A percentile compares a stretch with the other conserved stretches of the same genome.
Evolutionary conservation across 2,113 vertebrate genomes (phyloP).

Genomic region (Macquaria australasica): DNA sequence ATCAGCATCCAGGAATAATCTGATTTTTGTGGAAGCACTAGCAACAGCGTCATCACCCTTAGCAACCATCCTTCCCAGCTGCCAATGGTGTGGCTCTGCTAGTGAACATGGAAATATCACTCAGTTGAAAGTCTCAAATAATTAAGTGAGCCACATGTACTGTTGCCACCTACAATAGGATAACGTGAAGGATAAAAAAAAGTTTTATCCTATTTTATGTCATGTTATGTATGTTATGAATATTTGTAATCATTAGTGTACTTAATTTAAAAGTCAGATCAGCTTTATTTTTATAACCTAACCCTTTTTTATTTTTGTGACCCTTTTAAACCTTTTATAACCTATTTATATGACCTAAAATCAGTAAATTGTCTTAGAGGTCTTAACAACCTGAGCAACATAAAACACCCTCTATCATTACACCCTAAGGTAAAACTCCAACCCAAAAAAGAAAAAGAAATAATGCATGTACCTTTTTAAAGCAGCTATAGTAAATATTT

Average conservation of each 20-base stretch:
- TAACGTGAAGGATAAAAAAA: not conserved
- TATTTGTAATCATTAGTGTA: not conserved
- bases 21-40: slow-evolving; percentile 48
- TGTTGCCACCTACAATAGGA: no score
- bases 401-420: not conserved
- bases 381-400: not conserved
- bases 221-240: not conserved
- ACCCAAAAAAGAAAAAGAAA: not conserved
- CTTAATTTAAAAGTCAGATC: not conserved
- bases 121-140: not conserved
- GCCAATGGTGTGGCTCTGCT: slow-evolving; percentile 14
- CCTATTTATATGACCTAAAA: not conserved
- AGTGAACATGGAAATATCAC: slow-evolving; percentile 13
- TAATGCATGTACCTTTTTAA: not conserved
- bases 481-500: not conserved
- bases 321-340: not conserved
- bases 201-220: not conserved
- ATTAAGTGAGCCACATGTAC: no score
- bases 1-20: slow-evolving; percentile 62
- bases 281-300: not conserved
- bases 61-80: slow-evolving; percentile 49
- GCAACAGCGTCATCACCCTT: slow-evolving; percentile 72
- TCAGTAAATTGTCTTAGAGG: not conserved
- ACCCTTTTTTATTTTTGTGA: not conserved
- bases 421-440: no score